Evolutionary conservation across 1,140 invertebrate genomes (phyloP).

Genomic region (Hyles vespertilio): DNA sequence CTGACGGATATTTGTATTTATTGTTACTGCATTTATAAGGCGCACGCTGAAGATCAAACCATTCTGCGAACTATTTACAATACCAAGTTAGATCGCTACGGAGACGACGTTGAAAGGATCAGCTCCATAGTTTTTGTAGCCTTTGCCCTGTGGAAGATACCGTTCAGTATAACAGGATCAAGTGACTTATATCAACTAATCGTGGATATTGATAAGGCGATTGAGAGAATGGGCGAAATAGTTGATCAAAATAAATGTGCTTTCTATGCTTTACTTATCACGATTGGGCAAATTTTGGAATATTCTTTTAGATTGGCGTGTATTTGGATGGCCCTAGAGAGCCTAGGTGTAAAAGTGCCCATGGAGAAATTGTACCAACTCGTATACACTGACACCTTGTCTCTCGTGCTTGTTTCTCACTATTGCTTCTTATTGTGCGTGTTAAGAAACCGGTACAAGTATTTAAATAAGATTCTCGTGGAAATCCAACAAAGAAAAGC

Average conservation of each 20-base stretch:
- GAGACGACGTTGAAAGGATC: conserved; percentile 44
- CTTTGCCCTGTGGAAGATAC: conserved; percentile 46
- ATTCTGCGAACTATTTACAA: conserved; percentile 40
- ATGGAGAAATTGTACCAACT: conserved; percentile 39
- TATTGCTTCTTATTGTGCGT: conserved; percentile 36
- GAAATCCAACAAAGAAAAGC: conserved; percentile 28
- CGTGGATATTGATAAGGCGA: conserved; percentile 33
- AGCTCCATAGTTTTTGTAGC: conserved; percentile 29
- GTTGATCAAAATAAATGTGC: conserved; percentile 29
- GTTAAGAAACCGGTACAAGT: conserved; percentile 32
- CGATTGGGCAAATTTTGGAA: conserved; percentile 23
- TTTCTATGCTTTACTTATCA: conserved; percentile 17
- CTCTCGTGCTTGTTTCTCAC: conserved; percentile 30
- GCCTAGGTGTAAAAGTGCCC: conserved; percentile 24
- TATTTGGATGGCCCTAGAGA: conserved; percentile 29
- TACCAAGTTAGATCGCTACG: conserved; percentile 50
- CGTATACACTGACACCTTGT: conserved; percentile 31
- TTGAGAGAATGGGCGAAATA: conserved; percentile 30
- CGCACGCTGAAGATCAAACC: conserved; percentile 33
- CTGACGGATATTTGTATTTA: conserved; percentile 25
- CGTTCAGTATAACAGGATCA: conserved; percentile 33
- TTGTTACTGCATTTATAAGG: conserved; percentile 35
- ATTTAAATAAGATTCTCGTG: conserved; percentile 36
- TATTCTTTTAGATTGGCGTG: conserved; percentile 28
- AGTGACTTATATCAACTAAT: conserved; percentile 28